Percentiles rank a stretch among this genome's conserved stretches.
Evolutionary conservation across 2,797 vertebrate genomes (phyloP).

Genomic region (Channallabes apus): DNA sequence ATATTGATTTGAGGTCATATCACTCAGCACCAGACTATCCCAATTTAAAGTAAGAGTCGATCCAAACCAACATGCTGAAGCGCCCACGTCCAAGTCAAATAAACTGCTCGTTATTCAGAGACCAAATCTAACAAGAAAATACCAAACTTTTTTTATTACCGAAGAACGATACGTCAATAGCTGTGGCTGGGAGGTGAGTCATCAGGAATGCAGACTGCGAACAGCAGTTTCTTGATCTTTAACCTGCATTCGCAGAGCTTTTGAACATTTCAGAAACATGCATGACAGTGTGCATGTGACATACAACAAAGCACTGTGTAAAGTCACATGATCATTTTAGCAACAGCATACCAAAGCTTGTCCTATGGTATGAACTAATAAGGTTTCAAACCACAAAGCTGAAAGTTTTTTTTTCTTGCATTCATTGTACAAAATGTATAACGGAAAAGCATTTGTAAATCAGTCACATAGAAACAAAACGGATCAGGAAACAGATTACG

Average conservation of each 20-base stretch:
- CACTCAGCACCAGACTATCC: not conserved
- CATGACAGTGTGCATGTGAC: not conserved
- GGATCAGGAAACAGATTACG: not conserved
- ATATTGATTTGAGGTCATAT: too few relatives aligned
- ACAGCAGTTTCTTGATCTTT: not conserved
- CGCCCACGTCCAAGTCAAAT: too few relatives aligned
- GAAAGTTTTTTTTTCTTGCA: not conserved
- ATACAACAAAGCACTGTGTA: not conserved
- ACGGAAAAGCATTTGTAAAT: not conserved
- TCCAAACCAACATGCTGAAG: not conserved
- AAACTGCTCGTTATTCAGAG: not conserved
- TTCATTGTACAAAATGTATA: not conserved
- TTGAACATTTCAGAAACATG: not conserved
- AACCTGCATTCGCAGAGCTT: not conserved
- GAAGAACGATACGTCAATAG: not conserved
- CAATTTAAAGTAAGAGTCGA: not conserved
- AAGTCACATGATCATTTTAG: constrained; percentile 4
- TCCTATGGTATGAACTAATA: constrained; percentile 1
- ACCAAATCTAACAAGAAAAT: not conserved
- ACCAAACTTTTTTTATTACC: not conserved
- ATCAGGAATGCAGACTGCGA: not conserved
- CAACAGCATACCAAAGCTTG: not conserved
- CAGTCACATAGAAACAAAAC: not conserved
- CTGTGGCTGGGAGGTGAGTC: not conserved
- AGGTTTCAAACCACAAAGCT: not conserved